These are phyloP conservation scores for Andrena trimmerana DNA, from an alignment of 2,888 invertebrate genomes.

Conservation along the genomic window DNA sequence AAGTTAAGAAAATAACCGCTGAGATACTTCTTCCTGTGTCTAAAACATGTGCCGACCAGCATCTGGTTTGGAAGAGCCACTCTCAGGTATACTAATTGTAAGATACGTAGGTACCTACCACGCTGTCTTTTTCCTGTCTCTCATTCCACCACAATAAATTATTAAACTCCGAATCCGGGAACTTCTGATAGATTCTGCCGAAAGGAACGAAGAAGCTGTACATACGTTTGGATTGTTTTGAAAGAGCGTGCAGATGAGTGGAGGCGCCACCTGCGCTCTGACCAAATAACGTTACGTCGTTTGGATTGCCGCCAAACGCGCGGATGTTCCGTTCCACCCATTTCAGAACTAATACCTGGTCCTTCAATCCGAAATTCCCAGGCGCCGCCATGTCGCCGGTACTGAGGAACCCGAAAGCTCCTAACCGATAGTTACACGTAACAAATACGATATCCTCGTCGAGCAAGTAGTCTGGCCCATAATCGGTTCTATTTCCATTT, in stretches of 20 bases:
- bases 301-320: background rate
- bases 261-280: background rate
- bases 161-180: no score
- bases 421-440: conserved; percentile 67
- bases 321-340: conserved; percentile 65
- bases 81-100: no score
- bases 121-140: no score
- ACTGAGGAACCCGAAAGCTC: conserved; percentile 74
- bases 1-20: no score
- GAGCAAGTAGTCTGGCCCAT: conserved; percentile 65
- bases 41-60: no score
- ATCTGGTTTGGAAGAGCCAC: no score
- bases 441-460: conserved; percentile 68
- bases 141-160: no score
- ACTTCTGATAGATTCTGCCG: no score
- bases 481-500: conserved; percentile 31
- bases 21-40: no score
- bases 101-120: no score
- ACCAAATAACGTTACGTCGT: background rate
- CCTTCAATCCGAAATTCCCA: conserved; percentile 78
- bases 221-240: background rate
- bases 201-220: background rate
- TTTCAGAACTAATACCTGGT: conserved; percentile 73
- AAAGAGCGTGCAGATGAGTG: background rate
- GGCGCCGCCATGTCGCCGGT: conserved; percentile 72